These are phyloP conservation scores for Zophobas morio DNA, from an alignment of 1,140 invertebrate species.

Conservation along the genomic window DNA sequence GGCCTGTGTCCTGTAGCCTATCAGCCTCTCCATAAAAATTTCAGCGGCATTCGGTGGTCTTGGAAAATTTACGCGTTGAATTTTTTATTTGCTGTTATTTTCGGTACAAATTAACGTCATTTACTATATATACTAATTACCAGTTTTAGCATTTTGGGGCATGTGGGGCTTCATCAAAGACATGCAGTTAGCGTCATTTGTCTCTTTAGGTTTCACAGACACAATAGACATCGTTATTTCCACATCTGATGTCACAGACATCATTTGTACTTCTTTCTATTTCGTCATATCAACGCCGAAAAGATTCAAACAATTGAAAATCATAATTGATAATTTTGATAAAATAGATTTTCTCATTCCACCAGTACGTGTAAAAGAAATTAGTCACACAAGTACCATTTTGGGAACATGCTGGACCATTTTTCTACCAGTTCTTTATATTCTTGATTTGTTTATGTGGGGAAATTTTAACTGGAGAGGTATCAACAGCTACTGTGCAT, in stretches of 20 bases:
- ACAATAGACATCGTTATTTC: neutral
- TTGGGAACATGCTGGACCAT: neutral
- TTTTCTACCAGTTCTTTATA: slow-evolving; percentile 4
- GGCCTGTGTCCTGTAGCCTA: neutral
- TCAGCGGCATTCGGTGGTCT: neutral
- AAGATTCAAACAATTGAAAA: neutral
- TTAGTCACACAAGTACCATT: neutral
- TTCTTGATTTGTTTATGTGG: slow-evolving; percentile 8
- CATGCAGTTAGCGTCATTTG: slow-evolving; percentile 11
- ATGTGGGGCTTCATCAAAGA: slow-evolving; percentile 25
- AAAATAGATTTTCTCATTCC: neutral
- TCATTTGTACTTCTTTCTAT: neutral
- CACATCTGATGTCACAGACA: slow-evolving; percentile 7
- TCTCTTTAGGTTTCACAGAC: neutral
- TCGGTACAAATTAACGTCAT: neutral
- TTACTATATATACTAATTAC: neutral
- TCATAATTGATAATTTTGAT: slow-evolving; percentile 2
- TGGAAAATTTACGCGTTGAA: neutral
- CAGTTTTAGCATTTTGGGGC: slow-evolving; percentile 1
- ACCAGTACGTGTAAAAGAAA: neutral
- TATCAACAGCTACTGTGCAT: neutral
- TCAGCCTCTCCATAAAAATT: neutral
- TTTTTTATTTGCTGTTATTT: neutral
- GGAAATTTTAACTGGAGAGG: neutral
- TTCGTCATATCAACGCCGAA: neutral